Evolutionary conservation across 2,888 invertebrate genomes (phyloP).

Genomic region (Lasioglossum leucozonium): DNA sequence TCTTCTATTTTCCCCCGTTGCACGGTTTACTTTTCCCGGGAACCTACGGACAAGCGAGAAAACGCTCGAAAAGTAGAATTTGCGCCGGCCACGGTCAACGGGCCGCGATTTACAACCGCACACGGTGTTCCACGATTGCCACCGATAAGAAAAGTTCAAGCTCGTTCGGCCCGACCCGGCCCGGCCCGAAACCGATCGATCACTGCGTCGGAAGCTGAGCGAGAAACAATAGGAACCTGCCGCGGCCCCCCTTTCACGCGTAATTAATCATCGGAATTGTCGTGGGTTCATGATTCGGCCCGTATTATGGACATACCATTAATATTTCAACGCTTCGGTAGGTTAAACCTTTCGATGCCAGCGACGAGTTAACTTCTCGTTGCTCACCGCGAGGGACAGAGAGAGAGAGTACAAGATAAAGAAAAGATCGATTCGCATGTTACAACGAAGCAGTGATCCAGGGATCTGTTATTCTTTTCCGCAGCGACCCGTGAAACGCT

Average conservation of each 20-base stretch:
- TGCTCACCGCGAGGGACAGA: too few relatives aligned
- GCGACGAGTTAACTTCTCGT: neutral
- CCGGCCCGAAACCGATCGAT: constrained; percentile 43
- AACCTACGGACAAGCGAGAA: neutral
- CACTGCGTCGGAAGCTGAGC: constrained; percentile 19
- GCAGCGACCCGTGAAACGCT: neutral
- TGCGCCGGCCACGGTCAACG: neutral
- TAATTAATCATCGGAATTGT: constrained; percentile 6
- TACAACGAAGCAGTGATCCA: too few relatives aligned
- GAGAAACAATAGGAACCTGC: constrained; percentile 34
- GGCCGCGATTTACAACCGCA: constrained; percentile 35
- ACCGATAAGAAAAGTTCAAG: constrained; percentile 46
- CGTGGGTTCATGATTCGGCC: neutral
- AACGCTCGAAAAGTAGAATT: neutral
- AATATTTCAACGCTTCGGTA: neutral
- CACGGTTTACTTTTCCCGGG: constrained; percentile 8
- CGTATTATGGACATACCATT: neutral
- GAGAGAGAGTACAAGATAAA: too few relatives aligned
- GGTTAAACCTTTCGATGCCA: neutral
- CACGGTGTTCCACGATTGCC: constrained; percentile 25
- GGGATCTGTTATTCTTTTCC: neutral
- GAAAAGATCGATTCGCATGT: neutral
- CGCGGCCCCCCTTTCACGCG: neutral
- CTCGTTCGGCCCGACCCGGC: constrained; percentile 19
- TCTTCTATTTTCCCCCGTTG: neutral